Conservation (phyloP, 2,797 vertebrate genomes). For the Coilia nasus region DNA sequence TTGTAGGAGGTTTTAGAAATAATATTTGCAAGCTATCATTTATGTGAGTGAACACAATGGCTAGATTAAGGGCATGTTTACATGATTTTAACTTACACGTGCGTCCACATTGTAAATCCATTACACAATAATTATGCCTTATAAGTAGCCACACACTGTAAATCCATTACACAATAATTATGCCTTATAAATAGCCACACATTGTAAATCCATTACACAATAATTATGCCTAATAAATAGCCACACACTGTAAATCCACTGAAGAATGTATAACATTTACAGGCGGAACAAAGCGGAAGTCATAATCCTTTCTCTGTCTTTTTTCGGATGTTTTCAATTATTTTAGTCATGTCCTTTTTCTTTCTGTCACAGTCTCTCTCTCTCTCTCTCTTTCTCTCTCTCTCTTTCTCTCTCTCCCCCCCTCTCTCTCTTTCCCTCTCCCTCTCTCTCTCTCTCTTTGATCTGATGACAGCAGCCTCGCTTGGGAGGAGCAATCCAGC, state of each 20-base stretch:
- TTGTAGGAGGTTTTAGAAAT: too few species aligned
- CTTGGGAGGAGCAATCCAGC: neutral
- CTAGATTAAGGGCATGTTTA: too few species aligned
- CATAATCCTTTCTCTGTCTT: neutral
- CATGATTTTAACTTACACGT: too few species aligned
- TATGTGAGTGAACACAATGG: too few species aligned
- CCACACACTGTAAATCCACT: neutral
- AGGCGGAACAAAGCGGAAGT: neutral
- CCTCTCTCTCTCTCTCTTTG: neutral
- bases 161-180: neutral
- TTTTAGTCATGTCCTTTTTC: too few species aligned
- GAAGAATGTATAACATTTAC: too few species aligned
- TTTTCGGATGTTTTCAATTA: neutral
- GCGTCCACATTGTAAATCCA: too few species aligned
- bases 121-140: too few species aligned
- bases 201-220: neutral
- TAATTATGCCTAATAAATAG: neutral
- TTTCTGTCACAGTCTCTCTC: too few species aligned
- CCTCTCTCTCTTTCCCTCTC: neutral
- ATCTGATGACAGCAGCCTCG: neutral
- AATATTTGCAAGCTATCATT: too few species aligned
- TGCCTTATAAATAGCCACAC: neutral
- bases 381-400: too few species aligned
- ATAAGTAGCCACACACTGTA: neutral
- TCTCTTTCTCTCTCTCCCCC: neutral